phyloP scores from a whole-genome alignment of 2,113 vertebrate genomes.

The Oncorhynchus clarkii region DNA sequence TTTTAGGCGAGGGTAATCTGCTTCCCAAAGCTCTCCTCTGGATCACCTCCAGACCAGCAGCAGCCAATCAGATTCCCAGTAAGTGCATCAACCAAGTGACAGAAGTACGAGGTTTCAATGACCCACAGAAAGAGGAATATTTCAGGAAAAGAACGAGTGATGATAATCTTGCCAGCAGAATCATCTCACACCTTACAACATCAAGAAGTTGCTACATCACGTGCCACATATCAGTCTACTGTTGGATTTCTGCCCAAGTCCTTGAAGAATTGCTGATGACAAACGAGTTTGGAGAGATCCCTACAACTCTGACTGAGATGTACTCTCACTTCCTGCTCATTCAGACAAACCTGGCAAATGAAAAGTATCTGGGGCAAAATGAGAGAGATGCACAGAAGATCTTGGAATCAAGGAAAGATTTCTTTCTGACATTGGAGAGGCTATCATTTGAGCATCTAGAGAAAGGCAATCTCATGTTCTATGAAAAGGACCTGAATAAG shows the following conservation, averaged over 20 bases:
- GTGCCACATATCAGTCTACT: too few relatives aligned
- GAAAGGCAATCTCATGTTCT: not conserved
- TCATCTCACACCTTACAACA: too few relatives aligned
- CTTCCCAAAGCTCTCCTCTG: not conserved
- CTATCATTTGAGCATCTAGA: conserved; percentile 13
- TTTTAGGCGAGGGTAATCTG: too few relatives aligned
- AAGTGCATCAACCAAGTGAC: too few relatives aligned
- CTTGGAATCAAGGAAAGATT: not conserved
- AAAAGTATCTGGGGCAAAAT: conserved; percentile 1
- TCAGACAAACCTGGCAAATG: conserved; percentile 5
- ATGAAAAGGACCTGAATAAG: too few relatives aligned
- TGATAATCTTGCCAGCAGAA: too few relatives aligned
- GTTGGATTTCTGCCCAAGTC: not conserved
- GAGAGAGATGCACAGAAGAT: not conserved
- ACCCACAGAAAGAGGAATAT: too few relatives aligned
- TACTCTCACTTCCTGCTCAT: conserved; percentile 16
- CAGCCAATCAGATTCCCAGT: too few relatives aligned
- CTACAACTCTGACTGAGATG: conserved; percentile 1
- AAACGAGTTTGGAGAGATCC: not conserved
- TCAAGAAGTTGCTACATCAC: too few relatives aligned
- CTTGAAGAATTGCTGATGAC: not conserved
- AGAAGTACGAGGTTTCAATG: too few relatives aligned
- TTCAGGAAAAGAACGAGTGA: too few relatives aligned
- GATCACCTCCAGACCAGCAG: too few relatives aligned
- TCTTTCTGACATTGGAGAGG: conserved; percentile 16